Percentiles rank a stretch among this genome's conserved stretches.
These are phyloP conservation scores for Drosophila quinaria DNA, from an alignment of 2,888 invertebrate species.

Conservation along the genomic window DNA sequence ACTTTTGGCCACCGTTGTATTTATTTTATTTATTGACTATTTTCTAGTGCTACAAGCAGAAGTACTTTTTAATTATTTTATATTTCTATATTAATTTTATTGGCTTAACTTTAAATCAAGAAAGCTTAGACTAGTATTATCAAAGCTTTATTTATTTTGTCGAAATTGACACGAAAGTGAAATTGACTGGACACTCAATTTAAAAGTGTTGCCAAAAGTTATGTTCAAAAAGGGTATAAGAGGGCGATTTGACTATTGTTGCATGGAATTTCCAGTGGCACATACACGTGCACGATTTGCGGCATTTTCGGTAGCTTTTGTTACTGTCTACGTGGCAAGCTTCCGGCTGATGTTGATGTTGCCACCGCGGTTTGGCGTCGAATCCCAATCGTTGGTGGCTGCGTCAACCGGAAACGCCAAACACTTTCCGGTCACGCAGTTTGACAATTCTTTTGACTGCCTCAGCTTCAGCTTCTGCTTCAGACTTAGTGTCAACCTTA, in stretches of 20 bases:
- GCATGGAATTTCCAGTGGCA: constrained; percentile 34
- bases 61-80: no score
- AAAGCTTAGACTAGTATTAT: no score
- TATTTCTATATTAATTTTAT: no score
- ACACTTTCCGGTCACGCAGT: constrained; percentile 79
- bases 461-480: not conserved
- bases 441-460: constrained; percentile 14
- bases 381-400: constrained; percentile 42
- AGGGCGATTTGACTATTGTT: constrained; percentile 11
- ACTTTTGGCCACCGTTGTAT: no score
- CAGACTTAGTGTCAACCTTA: constrained; percentile 9
- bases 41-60: no score
- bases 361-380: constrained; percentile 39
- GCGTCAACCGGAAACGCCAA: constrained; percentile 69
- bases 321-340: constrained; percentile 60
- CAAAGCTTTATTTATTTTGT: no score
- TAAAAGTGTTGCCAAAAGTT: not conserved
- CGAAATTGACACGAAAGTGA: not conserved
- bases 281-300: constrained; percentile 47
- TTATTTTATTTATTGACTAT: no score
- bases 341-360: constrained; percentile 55
- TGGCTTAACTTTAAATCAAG: no score
- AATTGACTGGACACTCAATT: not conserved
- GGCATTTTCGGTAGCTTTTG: constrained; percentile 35
- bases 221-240: constrained; percentile 6